Evolutionary conservation across 1,140 invertebrate genomes (phyloP).

Genomic region (Coptotermes formosanus): DNA sequence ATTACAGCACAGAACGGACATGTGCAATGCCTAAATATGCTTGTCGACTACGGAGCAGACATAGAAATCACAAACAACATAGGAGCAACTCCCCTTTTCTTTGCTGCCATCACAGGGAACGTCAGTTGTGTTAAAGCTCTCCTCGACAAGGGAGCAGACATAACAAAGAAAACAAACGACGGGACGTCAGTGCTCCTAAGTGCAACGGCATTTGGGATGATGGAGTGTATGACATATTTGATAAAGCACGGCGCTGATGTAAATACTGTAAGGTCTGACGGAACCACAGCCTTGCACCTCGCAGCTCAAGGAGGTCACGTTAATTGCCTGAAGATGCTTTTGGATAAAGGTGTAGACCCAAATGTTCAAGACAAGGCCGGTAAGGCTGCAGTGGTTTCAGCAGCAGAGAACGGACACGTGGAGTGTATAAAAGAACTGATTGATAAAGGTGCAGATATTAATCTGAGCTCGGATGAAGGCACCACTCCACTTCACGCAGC

Average conservation of each 20-base stretch:
- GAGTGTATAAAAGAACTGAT: not conserved
- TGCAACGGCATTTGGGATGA: constrained; percentile 24
- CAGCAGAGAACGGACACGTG: not conserved
- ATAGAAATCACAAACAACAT: not conserved
- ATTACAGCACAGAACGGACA: constrained; percentile 58
- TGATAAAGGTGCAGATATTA: not conserved
- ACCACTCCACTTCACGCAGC: not conserved
- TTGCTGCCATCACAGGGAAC: not conserved
- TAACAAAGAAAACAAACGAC: constrained; percentile 56
- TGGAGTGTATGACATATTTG: constrained; percentile 55
- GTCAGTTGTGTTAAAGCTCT: constrained; percentile 57
- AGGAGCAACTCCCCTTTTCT: not conserved
- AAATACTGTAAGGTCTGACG: not conserved
- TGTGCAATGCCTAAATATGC: not conserved
- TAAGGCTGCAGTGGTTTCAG: not conserved
- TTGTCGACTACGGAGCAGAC: not conserved
- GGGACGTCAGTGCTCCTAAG: constrained; percentile 43
- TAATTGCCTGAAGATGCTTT: not conserved
- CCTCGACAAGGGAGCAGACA: constrained; percentile 56
- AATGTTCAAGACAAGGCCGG: not conserved
- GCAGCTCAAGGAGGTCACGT: not conserved
- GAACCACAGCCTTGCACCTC: not conserved
- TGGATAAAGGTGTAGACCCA: not conserved
- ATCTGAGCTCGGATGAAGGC: not conserved
- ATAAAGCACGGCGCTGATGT: constrained; percentile 60